A percentile compares a stretch with the other conserved stretches of the same genome.
Conservation (phyloP, 2,888 invertebrate species). For the Limnephilus rhombicus region DNA sequence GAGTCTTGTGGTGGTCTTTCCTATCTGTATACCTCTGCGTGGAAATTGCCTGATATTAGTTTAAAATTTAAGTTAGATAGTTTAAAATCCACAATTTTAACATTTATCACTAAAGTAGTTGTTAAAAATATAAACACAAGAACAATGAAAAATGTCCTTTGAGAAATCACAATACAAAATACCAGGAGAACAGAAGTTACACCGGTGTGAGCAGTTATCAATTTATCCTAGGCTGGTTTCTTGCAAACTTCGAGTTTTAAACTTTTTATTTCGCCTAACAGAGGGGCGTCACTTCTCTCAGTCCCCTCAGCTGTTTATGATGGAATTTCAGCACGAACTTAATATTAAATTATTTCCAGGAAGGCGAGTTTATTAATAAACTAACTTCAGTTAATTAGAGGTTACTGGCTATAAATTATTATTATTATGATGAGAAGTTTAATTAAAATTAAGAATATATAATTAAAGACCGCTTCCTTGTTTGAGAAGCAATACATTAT, state of each 20-base stretch:
- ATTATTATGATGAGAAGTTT: neutral
- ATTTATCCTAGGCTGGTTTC: neutral
- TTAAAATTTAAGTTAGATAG: too few relatives aligned
- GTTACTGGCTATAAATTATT: neutral
- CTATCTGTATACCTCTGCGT: too few relatives aligned
- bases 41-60: too few relatives aligned
- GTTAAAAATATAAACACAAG: too few relatives aligned
- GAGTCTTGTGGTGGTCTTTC: too few relatives aligned
- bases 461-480: neutral
- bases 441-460: neutral
- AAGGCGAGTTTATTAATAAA: slow-evolving; percentile 14
- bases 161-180: neutral
- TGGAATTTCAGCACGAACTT: neutral
- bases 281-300: neutral
- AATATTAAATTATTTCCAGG: slow-evolving; percentile 2
- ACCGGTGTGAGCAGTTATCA: neutral
- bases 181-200: neutral
- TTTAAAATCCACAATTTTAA: too few relatives aligned
- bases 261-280: neutral
- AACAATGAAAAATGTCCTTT: neutral
- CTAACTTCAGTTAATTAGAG: neutral
- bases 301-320: neutral
- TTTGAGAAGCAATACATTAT: neutral
- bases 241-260: neutral
- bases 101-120: too few relatives aligned